These are phyloP conservation scores for Trachops cirrhosus DNA, from an alignment of 2,797 vertebrate species.

Conservation along the genomic window DNA sequence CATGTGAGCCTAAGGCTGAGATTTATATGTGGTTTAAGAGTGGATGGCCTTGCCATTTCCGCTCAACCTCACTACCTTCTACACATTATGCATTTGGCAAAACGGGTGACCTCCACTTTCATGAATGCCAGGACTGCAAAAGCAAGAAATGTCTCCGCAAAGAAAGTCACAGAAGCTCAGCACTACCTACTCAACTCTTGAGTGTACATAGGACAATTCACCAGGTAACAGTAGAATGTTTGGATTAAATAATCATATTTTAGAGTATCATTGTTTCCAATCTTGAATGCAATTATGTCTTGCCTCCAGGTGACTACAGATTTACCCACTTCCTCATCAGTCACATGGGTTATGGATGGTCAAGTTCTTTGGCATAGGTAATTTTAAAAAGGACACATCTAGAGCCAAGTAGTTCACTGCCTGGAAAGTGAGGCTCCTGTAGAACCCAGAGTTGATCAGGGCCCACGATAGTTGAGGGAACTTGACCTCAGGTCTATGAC, in stretches of 20 bases:
- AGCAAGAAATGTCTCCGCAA: background rate
- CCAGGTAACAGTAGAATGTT: background rate
- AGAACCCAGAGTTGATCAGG: background rate
- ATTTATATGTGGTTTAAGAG: slow-evolving; percentile 2
- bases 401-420: background rate
- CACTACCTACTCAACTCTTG: background rate
- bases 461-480: background rate
- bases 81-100: background rate
- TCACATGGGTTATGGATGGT: background rate
- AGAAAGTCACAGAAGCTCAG: background rate
- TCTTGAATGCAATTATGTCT: background rate
- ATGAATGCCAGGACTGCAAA: background rate
- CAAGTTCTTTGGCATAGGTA: background rate
- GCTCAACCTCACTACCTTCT: background rate
- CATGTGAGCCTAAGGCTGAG: background rate
- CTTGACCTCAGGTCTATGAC: background rate
- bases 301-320: background rate
- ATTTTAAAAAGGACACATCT: background rate
- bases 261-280: background rate
- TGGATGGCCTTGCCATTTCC: background rate
- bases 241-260: background rate
- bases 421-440: background rate
- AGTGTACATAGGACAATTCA: background rate
- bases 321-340: background rate
- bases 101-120: background rate